Evolutionary conservation across 2,797 vertebrate species (phyloP), one percentile per base, ranked within the genome.

Genomic region (Gymnoscopelus braueri): DNA sequence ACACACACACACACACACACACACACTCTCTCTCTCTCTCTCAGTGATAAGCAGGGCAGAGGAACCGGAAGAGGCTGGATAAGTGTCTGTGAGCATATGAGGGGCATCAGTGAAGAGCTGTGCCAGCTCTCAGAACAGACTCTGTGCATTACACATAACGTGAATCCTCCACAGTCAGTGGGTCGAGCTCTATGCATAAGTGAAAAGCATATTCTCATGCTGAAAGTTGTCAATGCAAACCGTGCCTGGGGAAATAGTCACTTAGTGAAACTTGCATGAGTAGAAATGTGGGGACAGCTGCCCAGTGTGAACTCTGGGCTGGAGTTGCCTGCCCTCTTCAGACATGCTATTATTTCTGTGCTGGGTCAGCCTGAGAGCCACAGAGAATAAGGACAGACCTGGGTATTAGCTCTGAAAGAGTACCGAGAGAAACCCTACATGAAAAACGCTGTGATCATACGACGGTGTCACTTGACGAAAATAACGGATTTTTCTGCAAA

Each of bases 181-280:
- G 14, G 53, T 67, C 80, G 11, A 48, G 6, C 65, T 81, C 54
- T 69, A 39, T 59, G 10, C 35, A 29, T 71, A 50, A 44, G 53
- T 69, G 57, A 74, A 72, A 62, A 57, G 61, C 48, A 0, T 6
- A 39, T 39, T 24, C 66, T 68, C 65, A 69, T 3, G 15, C 3
- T 55, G 15, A 49, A 24, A 47, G 48, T 52, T 53, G n/a, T 71
- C 11, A 2, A 1, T 52, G 69, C 14, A 67, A 52, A 63, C 13
- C 64, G 49, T 5, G 63, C 78, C 80, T 3, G 39, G 53, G 75
- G 79, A 74, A 77, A 91, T 91, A 88, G 79, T 88, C 73, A 86
- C 85, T 83, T 81, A 52, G 70, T 63, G 74, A 47, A 65, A 78
- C 50, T 35, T 65, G 39, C 39, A 44, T 44, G 71, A 62, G 79